Evolutionary conservation across 2,888 invertebrate species (phyloP).

Genomic region (Eutolmus rufibarbis): DNA sequence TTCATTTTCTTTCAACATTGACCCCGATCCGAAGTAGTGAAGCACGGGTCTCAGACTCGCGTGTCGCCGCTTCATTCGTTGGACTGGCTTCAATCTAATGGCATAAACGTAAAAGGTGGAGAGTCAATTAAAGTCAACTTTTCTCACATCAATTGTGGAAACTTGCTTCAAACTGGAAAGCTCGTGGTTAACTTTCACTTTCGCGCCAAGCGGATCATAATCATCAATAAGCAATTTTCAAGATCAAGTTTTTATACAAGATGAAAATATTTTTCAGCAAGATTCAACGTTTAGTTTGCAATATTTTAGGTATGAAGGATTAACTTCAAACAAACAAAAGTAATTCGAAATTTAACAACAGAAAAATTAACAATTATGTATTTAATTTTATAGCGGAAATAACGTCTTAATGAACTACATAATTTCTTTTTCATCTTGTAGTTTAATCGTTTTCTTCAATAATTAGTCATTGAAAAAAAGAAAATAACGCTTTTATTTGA

Average conservation of each 20-base stretch:
- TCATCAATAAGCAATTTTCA: neutral
- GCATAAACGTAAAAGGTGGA: neutral
- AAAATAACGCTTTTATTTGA: no score
- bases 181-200: constrained; percentile 1
- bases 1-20: constrained; percentile 26
- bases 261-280: neutral
- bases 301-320: neutral
- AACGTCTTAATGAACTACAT: neutral
- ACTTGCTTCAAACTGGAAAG: neutral
- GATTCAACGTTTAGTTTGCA: neutral
- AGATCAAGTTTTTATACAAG: neutral
- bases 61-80: neutral
- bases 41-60: neutral
- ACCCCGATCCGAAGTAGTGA: neutral
- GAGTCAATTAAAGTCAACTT: neutral
- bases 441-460: no score
- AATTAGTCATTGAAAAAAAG: no score
- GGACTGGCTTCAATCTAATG: neutral
- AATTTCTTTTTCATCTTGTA: neutral
- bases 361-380: no score
- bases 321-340: no score
- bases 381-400: no score
- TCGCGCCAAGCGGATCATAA: neutral
- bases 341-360: no score
- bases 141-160: constrained; percentile 13